Conservation (phyloP, 1,140 invertebrate genomes). For the Drosophila melanica region DNA sequence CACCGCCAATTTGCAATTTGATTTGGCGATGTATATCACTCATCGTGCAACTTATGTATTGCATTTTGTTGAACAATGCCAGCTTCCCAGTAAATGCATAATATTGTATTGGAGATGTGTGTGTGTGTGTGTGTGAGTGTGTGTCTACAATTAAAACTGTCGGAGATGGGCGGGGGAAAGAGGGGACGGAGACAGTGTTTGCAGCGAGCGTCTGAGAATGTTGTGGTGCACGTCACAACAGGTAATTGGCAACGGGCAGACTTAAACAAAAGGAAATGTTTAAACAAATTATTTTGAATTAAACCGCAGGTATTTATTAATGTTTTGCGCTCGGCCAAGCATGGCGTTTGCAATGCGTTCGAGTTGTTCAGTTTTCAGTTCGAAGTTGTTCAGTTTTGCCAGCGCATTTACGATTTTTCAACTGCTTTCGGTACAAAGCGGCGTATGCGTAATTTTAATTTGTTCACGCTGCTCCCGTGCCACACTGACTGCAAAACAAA, state of each 20-base stretch:
- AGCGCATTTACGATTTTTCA: slow-evolving; percentile 22
- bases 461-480: slow-evolving; percentile 66
- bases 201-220: slow-evolving; percentile 54
- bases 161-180: background rate
- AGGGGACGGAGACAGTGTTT: background rate
- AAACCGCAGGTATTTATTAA: slow-evolving; percentile 82
- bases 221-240: slow-evolving; percentile 39
- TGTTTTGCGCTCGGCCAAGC: slow-evolving; percentile 79
- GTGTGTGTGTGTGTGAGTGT: slow-evolving; percentile 6
- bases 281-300: slow-evolving; percentile 82
- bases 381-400: slow-evolving; percentile 7
- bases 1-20: slow-evolving; percentile 61
- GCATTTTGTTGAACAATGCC: slow-evolving; percentile 46
- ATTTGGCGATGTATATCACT: slow-evolving; percentile 56
- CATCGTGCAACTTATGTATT: slow-evolving; percentile 59
- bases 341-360: slow-evolving; percentile 52
- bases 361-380: slow-evolving; percentile 36
- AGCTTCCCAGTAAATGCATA: slow-evolving; percentile 34
- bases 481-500: slow-evolving; percentile 68
- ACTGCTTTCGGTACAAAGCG: slow-evolving; percentile 55
- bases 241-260: slow-evolving; percentile 41
- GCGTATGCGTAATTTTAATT: slow-evolving; percentile 75
- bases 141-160: slow-evolving; percentile 27
- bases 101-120: too few species aligned
- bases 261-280: slow-evolving; percentile 81